phyloP scores from a whole-genome alignment of 2,113 vertebrate genomes.

The Dasyurus viverrinus region DNA sequence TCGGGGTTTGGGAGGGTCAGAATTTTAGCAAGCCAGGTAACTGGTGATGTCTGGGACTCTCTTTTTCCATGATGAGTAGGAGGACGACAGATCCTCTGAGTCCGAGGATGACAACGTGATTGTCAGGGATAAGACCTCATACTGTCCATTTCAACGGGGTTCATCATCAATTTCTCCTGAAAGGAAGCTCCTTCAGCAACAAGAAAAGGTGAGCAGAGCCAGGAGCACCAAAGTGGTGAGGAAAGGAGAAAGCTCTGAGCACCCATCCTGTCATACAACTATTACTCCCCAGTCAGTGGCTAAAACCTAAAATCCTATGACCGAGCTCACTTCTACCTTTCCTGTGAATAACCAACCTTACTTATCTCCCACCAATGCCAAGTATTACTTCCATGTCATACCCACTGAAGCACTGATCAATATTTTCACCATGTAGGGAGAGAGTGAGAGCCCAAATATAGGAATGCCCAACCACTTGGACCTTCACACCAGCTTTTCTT shows the following conservation, averaged over 20 bases:
- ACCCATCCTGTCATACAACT: background rate
- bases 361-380: background rate
- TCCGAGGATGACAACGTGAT: background rate
- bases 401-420: background rate
- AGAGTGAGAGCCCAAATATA: background rate
- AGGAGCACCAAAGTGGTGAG: background rate
- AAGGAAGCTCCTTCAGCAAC: background rate
- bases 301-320: background rate
- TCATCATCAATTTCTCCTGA: background rate
- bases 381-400: too few relatives aligned
- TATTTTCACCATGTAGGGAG: background rate
- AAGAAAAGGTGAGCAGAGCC: background rate
- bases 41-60: background rate
- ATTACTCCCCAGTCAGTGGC: background rate
- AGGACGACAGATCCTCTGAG: background rate
- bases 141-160: background rate
- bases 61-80: background rate
- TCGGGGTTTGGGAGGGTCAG: background rate
- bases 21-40: background rate
- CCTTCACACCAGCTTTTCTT: background rate
- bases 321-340: background rate
- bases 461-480: background rate
- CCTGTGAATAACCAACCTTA: background rate
- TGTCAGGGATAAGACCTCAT: background rate
- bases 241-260: too few relatives aligned